These are phyloP conservation scores for Leucoma salicis DNA, from an alignment of 2,888 invertebrate genomes.

Conservation along the genomic window DNA sequence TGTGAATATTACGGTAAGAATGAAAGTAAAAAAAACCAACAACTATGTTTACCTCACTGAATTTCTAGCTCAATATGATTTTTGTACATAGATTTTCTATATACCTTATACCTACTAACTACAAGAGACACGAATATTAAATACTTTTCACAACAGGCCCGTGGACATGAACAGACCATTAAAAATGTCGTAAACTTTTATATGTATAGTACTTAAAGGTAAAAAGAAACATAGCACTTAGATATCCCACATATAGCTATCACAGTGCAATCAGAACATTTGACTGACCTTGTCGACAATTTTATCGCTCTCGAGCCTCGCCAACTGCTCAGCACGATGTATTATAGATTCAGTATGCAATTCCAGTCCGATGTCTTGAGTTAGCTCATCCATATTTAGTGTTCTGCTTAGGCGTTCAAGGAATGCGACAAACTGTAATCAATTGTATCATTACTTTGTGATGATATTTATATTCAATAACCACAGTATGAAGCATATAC, in stretches of 20 bases:
- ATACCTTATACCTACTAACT: too few species aligned
- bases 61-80: too few species aligned
- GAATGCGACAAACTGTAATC: constrained; percentile 89
- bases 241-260: background rate
- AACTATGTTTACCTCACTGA: too few species aligned
- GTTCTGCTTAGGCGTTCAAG: constrained; percentile 91
- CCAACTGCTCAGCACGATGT: constrained; percentile 92
- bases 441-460: constrained; percentile 19
- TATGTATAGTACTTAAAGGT: too few species aligned
- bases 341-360: constrained; percentile 92
- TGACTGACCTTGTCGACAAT: constrained; percentile 89
- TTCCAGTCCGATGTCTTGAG: constrained; percentile 90
- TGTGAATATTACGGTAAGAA: too few species aligned
- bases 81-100: too few species aligned
- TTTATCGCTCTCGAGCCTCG: constrained; percentile 90
- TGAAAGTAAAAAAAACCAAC: too few species aligned
- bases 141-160: too few species aligned
- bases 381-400: constrained; percentile 92
- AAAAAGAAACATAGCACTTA: background rate
- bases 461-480: background rate
- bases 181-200: background rate
- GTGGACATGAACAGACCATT: background rate
- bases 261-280: constrained; percentile 7
- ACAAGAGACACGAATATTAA: too few species aligned
- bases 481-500: too few species aligned